phyloP scores from a whole-genome alignment of 2,797 vertebrate genomes.

The Silurus lanzhouensis region DNA sequence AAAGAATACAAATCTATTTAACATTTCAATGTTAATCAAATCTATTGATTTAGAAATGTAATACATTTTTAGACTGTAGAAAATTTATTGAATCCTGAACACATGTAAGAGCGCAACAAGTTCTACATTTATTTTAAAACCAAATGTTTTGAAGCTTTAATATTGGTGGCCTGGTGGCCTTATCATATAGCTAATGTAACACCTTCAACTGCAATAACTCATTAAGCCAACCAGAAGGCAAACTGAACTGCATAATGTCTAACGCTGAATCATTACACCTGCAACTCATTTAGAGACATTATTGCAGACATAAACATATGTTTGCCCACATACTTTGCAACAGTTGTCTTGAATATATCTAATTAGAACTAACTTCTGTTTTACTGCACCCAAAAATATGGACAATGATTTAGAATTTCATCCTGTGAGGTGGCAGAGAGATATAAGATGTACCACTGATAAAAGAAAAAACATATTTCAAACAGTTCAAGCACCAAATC shows the following conservation, averaged over 20 bases:
- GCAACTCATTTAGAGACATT: neutral
- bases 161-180: neutral
- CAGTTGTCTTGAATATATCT: neutral
- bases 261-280: neutral
- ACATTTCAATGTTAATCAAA: too few relatives aligned
- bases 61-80: too few relatives aligned
- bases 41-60: too few relatives aligned
- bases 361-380: neutral
- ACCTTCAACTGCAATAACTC: neutral
- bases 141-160: too few relatives aligned
- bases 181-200: neutral
- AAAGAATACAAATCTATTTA: too few relatives aligned
- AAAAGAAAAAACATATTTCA: too few relatives aligned
- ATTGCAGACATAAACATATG: neutral
- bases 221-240: neutral
- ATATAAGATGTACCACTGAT: too few relatives aligned
- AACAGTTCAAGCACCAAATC: too few relatives aligned
- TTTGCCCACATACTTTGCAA: neutral
- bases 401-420: too few relatives aligned
- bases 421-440: too few relatives aligned
- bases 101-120: neutral
- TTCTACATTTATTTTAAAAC: neutral
- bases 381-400: too few relatives aligned
- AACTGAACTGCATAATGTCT: neutral
- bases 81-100: neutral